A percentile compares a stretch with the other conserved stretches of the same genome.
Conservation (phyloP, 2,888 invertebrate species). For the Meloe dianella region DNA sequence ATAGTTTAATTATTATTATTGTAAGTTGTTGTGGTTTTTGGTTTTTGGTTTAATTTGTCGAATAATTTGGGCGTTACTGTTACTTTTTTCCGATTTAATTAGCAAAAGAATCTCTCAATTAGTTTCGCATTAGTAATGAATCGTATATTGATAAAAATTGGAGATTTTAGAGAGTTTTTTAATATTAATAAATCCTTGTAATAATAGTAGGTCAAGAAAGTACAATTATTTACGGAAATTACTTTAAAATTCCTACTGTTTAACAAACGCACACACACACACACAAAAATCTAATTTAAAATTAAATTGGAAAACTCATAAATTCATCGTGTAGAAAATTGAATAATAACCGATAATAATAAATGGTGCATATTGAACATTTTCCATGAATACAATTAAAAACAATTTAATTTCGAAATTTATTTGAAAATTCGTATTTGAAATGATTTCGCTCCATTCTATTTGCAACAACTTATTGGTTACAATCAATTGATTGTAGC, state of each 20-base stretch:
- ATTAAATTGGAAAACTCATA: too few relatives aligned
- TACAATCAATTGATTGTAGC: not conserved
- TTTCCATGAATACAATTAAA: too few relatives aligned
- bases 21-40: not conserved
- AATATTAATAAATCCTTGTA: not conserved
- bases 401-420: not conserved
- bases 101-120: not conserved
- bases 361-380: not conserved
- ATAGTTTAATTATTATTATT: not conserved
- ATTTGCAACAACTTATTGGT: not conserved
- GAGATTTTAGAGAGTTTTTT: not conserved
- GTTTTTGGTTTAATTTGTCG: not conserved
- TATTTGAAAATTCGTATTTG: too few relatives aligned
- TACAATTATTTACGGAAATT: not conserved
- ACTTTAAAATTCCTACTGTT: too few relatives aligned
- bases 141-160: not conserved
- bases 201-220: not conserved
- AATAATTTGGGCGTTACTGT: not conserved
- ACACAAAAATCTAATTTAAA: not conserved
- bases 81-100: not conserved
- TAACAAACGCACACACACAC: too few relatives aligned
- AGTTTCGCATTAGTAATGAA: not conserved
- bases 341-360: not conserved
- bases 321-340: not conserved
- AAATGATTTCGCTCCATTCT: not conserved